phyloP scores from a whole-genome alignment of 2,888 invertebrate genomes.

The Heliconius sara region DNA sequence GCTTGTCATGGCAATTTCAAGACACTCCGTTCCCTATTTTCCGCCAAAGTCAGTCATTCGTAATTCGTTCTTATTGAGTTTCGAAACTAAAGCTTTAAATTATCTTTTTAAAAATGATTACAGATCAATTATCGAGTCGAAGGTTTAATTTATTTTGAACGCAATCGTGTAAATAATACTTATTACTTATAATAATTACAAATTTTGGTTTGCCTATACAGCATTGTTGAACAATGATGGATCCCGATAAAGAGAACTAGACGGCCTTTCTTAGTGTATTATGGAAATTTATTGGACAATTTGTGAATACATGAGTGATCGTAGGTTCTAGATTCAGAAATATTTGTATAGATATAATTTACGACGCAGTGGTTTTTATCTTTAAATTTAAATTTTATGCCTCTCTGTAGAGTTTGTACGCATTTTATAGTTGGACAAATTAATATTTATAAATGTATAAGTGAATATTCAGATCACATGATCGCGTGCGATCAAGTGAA shows the following conservation, averaged over 20 bases:
- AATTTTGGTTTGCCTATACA: not conserved
- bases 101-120: not conserved
- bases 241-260: not conserved
- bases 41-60: too few species aligned
- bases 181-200: constrained; percentile 3
- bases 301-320: constrained; percentile 8
- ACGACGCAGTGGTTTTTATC: constrained; percentile 1
- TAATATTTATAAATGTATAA: constrained; percentile 4
- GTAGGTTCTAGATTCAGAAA: constrained; percentile 18
- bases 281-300: not conserved
- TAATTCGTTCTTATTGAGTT: not conserved
- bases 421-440: constrained; percentile 22
- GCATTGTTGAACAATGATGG: not conserved
- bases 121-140: not conserved
- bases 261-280: not conserved
- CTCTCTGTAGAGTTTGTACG: constrained; percentile 30
- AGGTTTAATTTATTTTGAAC: not conserved
- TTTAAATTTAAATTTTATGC: constrained; percentile 2
- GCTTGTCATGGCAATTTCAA: not conserved
- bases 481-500: not conserved
- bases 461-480: not conserved
- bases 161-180: constrained; percentile 1
- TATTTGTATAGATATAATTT: not conserved
- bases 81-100: not conserved
- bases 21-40: too few species aligned